Evolutionary conservation across 2,113 vertebrate genomes (phyloP).

Genomic region (Limanda limanda): DNA sequence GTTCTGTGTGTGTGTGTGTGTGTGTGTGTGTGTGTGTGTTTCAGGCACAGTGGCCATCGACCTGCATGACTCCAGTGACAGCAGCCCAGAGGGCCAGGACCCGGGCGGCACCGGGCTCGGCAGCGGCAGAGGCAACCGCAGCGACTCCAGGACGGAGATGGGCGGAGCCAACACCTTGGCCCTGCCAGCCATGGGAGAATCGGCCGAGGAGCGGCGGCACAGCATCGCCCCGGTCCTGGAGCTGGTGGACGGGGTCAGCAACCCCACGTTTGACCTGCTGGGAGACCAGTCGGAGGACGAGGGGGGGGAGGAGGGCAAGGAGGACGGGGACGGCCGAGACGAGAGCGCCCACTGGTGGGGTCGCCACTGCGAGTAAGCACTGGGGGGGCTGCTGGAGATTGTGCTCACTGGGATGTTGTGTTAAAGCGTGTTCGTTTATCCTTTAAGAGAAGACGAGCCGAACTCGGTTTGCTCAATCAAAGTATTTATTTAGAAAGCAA

Average conservation of each 20-base stretch:
- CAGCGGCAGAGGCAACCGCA: conserved; percentile 69
- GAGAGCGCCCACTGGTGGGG: conserved; percentile 82
- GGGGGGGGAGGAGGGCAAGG: conserved; percentile 82
- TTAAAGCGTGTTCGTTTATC: no score
- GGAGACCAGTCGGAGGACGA: conserved; percentile 88
- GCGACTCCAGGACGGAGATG: conserved; percentile 71
- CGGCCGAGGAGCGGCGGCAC: conserved; percentile 78
- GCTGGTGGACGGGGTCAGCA: conserved; percentile 81
- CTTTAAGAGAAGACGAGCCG: no score
- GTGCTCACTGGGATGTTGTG: not conserved
- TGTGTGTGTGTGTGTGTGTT: conserved; percentile 10
- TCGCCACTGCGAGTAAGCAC: conserved; percentile 79
- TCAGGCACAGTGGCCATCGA: conserved; percentile 87
- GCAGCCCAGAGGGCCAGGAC: conserved; percentile 80
- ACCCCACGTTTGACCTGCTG: conserved; percentile 84
- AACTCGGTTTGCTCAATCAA: no score
- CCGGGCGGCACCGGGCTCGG: conserved; percentile 44
- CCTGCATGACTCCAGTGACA: conserved; percentile 84
- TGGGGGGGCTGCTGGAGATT: not conserved
- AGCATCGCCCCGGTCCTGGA: conserved; percentile 87
- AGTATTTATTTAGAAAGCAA: no score
- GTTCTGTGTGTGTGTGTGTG: not conserved
- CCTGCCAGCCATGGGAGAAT: conserved; percentile 73
- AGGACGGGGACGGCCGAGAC: conserved; percentile 77
- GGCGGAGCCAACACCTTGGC: conserved; percentile 79